phyloP scores from a whole-genome alignment of 1,140 invertebrate species.

The Drosophila prosaltans region DNA sequence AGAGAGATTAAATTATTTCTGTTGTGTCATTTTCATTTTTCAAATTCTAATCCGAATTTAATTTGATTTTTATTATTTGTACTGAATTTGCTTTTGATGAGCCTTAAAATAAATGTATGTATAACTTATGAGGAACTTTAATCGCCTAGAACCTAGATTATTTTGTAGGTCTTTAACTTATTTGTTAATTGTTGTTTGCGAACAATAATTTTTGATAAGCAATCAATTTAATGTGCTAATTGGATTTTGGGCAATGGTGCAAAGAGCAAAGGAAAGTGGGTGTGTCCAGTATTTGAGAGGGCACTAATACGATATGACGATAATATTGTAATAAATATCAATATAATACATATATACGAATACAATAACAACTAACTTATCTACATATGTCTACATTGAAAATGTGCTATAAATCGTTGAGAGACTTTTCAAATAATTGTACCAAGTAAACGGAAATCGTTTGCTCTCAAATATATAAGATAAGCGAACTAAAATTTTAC shows the following conservation, averaged over 20 bases:
- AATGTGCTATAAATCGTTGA: too few relatives aligned
- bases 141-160: background rate
- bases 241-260: constrained; percentile 36
- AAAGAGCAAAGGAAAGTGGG: constrained; percentile 53
- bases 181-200: constrained; percentile 7
- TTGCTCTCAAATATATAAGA: too few relatives aligned
- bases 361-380: background rate
- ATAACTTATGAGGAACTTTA: background rate
- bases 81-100: background rate
- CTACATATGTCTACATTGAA: too few relatives aligned
- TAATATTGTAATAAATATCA: constrained; percentile 7
- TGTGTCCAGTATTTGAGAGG: constrained; percentile 28
- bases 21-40: background rate
- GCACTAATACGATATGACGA: constrained; percentile 5
- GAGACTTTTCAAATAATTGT: too few relatives aligned
- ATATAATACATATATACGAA: background rate
- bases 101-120: background rate
- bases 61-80: background rate
- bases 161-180: background rate
- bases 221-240: constrained; percentile 35
- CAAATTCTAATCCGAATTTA: background rate
- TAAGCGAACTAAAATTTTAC: too few relatives aligned
- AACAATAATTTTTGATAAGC: constrained; percentile 17
- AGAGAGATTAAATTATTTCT: constrained; percentile 4
- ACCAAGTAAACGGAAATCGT: too few relatives aligned